Conservation (phyloP, 2,888 invertebrate genomes). For the Hermaeophaga mercurialis region DNA sequence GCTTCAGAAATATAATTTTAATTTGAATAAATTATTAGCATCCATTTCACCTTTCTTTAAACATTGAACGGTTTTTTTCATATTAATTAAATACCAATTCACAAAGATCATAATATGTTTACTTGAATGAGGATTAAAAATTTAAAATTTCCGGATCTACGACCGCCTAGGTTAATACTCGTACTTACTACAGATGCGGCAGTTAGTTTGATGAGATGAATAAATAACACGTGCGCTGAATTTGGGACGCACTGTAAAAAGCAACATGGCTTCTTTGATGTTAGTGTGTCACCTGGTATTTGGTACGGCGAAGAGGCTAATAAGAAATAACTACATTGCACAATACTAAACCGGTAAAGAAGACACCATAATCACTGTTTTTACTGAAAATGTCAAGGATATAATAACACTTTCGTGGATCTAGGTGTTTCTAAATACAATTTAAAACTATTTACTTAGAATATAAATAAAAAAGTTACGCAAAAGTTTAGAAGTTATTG, state of each 20-base stretch:
- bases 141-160: conserved; percentile 1
- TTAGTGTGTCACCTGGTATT: conserved; percentile 23
- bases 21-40: too few species aligned
- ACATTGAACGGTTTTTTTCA: too few species aligned
- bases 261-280: conserved; percentile 12
- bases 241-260: conserved; percentile 21
- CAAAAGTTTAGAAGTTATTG: too few species aligned
- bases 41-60: too few species aligned
- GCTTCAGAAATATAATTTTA: too few species aligned
- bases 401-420: conserved; percentile 1
- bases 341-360: conserved; percentile 14
- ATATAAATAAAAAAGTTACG: too few species aligned
- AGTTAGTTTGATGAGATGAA: neutral
- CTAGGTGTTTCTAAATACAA: neutral
- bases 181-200: neutral
- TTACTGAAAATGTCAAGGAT: conserved; percentile 36
- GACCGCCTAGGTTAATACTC: conserved; percentile 11
- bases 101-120: too few species aligned
- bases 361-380: conserved; percentile 13
- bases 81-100: too few species aligned
- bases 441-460: too few species aligned
- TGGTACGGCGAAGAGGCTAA: conserved; percentile 9
- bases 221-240: conserved; percentile 6
- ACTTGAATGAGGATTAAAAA: neutral
- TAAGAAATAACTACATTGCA: conserved; percentile 8